Conservation (phyloP, 2,797 vertebrate genomes). For the Dromococcyx pavoninus region DNA sequence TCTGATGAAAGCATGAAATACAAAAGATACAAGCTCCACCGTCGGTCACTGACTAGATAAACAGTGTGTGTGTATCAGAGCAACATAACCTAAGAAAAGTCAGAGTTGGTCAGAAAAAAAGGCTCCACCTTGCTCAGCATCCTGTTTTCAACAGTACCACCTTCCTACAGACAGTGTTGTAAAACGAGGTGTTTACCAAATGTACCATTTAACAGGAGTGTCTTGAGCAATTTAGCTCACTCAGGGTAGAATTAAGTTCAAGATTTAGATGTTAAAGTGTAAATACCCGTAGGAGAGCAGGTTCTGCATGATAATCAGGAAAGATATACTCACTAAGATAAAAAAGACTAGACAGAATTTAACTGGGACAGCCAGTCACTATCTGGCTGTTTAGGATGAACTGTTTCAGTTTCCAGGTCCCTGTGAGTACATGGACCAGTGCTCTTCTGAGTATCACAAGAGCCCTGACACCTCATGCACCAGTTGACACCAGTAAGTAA, state of each 20-base stretch:
- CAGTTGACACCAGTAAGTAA: accelerated
- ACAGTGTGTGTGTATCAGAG: background rate
- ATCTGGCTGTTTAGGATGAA: background rate
- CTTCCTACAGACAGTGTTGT: background rate
- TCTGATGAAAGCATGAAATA: background rate
- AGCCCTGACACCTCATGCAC: background rate
- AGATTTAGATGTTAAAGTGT: background rate
- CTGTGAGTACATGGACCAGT: background rate
- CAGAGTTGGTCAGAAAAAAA: background rate
- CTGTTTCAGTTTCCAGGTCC: background rate
- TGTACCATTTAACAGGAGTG: background rate
- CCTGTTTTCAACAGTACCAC: background rate
- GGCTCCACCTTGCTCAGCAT: background rate
- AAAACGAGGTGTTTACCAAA: background rate
- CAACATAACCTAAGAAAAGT: background rate
- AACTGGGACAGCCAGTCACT: background rate
- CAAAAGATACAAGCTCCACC: background rate
- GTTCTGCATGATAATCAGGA: background rate
- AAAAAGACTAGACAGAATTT: background rate
- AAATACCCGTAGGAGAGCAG: background rate
- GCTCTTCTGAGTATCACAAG: background rate
- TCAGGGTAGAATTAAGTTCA: background rate
- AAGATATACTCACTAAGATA: background rate
- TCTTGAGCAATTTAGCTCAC: background rate
- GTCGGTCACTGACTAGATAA: background rate